Conservation (phyloP, 2,888 invertebrate species). For the Meiosimyza platycephala region DNA sequence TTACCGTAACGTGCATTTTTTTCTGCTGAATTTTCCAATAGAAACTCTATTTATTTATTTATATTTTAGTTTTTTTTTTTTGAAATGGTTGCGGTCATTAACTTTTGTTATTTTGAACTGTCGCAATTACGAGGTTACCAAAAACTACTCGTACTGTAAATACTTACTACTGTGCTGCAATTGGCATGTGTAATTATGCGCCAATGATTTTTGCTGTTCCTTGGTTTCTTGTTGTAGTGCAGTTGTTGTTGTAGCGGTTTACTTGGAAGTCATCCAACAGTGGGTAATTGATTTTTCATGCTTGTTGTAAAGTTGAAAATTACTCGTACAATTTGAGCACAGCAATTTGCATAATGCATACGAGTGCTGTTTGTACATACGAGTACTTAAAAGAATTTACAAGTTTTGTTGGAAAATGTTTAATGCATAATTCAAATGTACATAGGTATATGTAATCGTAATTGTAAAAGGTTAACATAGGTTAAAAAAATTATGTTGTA, state of each 20-base stretch:
- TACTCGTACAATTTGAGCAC: constrained; percentile 56
- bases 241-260: constrained; percentile 36
- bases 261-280: constrained; percentile 18
- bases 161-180: constrained; percentile 19
- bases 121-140: constrained; percentile 37
- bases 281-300: constrained; percentile 29
- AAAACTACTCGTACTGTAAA: constrained; percentile 40
- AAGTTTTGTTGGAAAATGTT: too few relatives aligned
- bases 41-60: not conserved
- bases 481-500: too few relatives aligned
- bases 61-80: constrained; percentile 1
- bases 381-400: too few relatives aligned
- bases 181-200: not conserved
- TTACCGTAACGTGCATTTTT: too few relatives aligned
- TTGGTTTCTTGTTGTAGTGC: constrained; percentile 1
- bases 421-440: too few relatives aligned
- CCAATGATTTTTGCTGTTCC: constrained; percentile 30
- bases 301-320: constrained; percentile 33
- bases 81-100: constrained; percentile 48
- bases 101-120: constrained; percentile 51
- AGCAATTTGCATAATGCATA: too few relatives aligned
- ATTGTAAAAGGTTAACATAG: too few relatives aligned
- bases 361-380: too few relatives aligned
- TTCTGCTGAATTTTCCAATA: too few relatives aligned
- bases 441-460: too few relatives aligned